These are phyloP conservation scores for Lepisosteus oculatus DNA, from an alignment of 2,113 vertebrate genomes.

Conservation along the genomic window DNA sequence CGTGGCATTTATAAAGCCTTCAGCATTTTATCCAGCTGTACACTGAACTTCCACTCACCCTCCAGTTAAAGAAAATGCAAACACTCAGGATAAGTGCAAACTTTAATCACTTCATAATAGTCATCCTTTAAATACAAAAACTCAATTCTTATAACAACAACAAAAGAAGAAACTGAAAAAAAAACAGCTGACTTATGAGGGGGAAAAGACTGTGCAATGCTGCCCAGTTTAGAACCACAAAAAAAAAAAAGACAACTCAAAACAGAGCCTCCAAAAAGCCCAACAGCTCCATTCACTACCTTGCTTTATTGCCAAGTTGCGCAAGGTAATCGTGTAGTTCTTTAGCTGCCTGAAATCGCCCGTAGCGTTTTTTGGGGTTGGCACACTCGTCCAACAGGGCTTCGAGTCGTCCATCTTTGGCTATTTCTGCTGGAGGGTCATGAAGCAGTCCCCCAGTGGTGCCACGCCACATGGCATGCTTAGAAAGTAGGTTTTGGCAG, in stretches of 20 bases:
- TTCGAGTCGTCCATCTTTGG: constrained; percentile 86
- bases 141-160: neutral
- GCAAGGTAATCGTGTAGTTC: constrained; percentile 91
- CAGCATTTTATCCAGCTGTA: constrained; percentile 51
- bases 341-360: constrained; percentile 88
- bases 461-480: constrained; percentile 91
- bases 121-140: neutral
- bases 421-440: constrained; percentile 84
- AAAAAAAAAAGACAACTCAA: constrained; percentile 9
- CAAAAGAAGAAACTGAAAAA: constrained; percentile 1
- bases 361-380: constrained; percentile 87
- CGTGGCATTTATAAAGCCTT: constrained; percentile 59
- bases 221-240: constrained; percentile 13
- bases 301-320: constrained; percentile 79
- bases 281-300: constrained; percentile 72
- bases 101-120: constrained; percentile 43
- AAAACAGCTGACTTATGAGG: neutral
- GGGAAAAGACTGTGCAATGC: constrained; percentile 44
- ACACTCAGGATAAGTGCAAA: constrained; percentile 37
- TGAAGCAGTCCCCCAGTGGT: constrained; percentile 94
- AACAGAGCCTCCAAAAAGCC: neutral
- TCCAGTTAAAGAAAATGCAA: constrained; percentile 33
- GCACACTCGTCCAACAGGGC: constrained; percentile 93
- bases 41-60: constrained; percentile 40
- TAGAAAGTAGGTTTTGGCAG: constrained; percentile 95